A percentile compares a stretch with the other conserved stretches of the same genome.
Conservation (phyloP, 2,113 vertebrate genomes). For the Ploceus nigricollis region DNA sequence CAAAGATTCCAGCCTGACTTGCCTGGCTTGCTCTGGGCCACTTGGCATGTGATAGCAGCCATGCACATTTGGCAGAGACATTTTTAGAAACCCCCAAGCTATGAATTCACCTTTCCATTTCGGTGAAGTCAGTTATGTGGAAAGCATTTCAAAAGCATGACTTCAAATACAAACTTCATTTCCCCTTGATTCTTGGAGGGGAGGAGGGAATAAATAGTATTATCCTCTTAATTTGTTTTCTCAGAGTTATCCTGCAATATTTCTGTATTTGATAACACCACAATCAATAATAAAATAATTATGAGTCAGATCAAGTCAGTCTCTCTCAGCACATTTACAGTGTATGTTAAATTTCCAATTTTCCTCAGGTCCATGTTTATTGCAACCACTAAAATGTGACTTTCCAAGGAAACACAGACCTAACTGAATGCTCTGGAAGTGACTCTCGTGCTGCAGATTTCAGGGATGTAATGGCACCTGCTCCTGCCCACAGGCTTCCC, state of each 20-base stretch:
- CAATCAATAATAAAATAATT: background rate
- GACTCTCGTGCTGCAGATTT: background rate
- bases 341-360: rapidly evolving
- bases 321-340: background rate
- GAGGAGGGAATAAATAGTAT: background rate
- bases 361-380: background rate
- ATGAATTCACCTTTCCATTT: slow-evolving; percentile 60
- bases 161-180: background rate
- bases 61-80: slow-evolving; percentile 43
- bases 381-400: background rate
- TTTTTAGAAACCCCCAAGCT: slow-evolving; percentile 61
- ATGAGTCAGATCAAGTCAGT: background rate
- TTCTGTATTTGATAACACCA: background rate
- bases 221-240: background rate
- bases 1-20: slow-evolving; percentile 56
- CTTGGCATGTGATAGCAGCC: slow-evolving; percentile 59
- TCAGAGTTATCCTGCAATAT: background rate
- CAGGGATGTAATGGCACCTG: rapidly evolving
- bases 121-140: slow-evolving; percentile 18
- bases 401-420: background rate
- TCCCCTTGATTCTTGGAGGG: background rate
- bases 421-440: rapidly evolving
- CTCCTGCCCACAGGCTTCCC: background rate
- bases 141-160: slow-evolving; percentile 38
- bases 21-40: slow-evolving; percentile 47